Conservation (phyloP, 2,113 vertebrate genomes). For the Orthonyx spaldingii region DNA sequence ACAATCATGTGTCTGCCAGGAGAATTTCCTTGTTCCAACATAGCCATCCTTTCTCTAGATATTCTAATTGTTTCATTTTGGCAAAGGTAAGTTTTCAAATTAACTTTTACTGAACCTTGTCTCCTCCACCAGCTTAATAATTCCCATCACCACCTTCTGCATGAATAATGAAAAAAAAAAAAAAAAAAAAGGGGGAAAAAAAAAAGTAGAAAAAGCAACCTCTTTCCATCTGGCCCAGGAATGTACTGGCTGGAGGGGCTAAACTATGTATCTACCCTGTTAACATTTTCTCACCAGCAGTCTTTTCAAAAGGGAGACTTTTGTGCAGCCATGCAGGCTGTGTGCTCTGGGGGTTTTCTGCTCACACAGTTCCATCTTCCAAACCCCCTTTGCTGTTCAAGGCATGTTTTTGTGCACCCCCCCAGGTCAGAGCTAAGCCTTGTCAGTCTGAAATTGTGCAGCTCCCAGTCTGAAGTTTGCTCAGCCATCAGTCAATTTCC, state of each 20-base stretch:
- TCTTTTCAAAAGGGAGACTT: neutral
- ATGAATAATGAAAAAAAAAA: neutral
- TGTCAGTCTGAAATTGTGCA: neutral
- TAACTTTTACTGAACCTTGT: slow-evolving; percentile 38
- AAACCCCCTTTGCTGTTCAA: neutral
- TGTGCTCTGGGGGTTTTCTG: neutral
- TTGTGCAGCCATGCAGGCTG: neutral
- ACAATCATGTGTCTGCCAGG: slow-evolving; percentile 19
- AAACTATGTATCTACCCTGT: neutral
- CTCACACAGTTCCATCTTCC: neutral
- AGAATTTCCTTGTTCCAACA: slow-evolving; percentile 35
- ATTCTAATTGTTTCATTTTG: slow-evolving; percentile 52
- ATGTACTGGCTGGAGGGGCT: neutral
- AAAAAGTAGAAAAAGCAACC: neutral
- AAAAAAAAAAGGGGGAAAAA: neutral
- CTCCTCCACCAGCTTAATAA: neutral
- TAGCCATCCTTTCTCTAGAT: slow-evolving; percentile 18
- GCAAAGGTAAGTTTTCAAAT: slow-evolving; percentile 45
- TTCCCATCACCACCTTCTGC: neutral
- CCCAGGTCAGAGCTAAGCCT: neutral
- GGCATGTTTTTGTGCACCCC: neutral
- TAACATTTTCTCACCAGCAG: neutral
- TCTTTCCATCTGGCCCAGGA: neutral
- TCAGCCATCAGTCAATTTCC: neutral
- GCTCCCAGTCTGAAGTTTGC: neutral